These are phyloP conservation scores for Ianthella basta DNA, from an alignment of 37 sponge, comb jelly and placozoan genomes.

Conservation along the genomic window DNA sequence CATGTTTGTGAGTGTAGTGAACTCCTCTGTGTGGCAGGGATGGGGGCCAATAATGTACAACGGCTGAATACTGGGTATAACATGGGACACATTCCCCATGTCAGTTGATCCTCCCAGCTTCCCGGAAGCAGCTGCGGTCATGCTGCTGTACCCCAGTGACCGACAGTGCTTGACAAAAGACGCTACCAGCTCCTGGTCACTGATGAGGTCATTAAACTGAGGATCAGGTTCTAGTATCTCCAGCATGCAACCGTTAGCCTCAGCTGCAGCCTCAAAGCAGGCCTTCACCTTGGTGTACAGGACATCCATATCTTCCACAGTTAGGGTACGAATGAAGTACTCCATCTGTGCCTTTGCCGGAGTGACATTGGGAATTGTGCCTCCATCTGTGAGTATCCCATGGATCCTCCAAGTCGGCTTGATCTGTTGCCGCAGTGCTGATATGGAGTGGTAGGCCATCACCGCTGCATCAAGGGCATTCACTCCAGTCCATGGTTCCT, in stretches of 20 bases:
- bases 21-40: slow-evolving; percentile 75
- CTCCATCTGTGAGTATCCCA: slow-evolving; percentile 72
- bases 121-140: background rate
- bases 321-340: slow-evolving; percentile 67
- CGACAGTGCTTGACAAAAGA: slow-evolving; percentile 43
- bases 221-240: slow-evolving; percentile 18
- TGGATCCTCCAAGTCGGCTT: slow-evolving; percentile 79
- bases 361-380: slow-evolving; percentile 69
- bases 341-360: slow-evolving; percentile 63
- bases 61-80: slow-evolving; percentile 89
- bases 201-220: slow-evolving; percentile 40
- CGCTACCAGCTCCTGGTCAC: slow-evolving; percentile 44
- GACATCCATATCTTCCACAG: slow-evolving; percentile 27
- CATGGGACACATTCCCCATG: slow-evolving; percentile 84
- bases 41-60: slow-evolving; percentile 59
- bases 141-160: background rate
- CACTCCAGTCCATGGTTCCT: slow-evolving; percentile 82
- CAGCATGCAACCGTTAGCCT: slow-evolving; percentile 75
- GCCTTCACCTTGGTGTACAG: slow-evolving; percentile 45
- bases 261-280: slow-evolving; percentile 80
- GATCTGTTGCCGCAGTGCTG: slow-evolving; percentile 85
- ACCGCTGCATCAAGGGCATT: slow-evolving; percentile 93
- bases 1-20: slow-evolving; percentile 67
- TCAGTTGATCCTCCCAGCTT: slow-evolving; percentile 58
- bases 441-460: slow-evolving; percentile 77